Base-by-base conservation (phyloP, 2,113 vertebrate species). In the Potamarius usumacintae region DNA sequence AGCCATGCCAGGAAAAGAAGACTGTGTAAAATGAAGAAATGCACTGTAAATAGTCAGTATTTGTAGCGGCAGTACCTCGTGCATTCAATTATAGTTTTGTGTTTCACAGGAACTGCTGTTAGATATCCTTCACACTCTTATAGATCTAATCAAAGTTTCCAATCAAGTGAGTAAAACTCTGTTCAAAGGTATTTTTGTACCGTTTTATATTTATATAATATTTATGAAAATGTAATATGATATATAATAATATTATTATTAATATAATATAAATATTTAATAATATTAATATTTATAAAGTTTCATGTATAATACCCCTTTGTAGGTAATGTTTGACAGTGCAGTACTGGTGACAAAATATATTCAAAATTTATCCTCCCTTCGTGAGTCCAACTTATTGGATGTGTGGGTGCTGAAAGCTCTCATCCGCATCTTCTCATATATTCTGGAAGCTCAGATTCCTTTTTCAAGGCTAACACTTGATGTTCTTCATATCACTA, bases 141-240 rank as follows among this genome's bases (percentile, higher is more conserved):
- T 55, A 89, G 91, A 94, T n/a, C 94, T 97, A 63, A 18, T 96
- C 27, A 90, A 78, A 81, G 63, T 95, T 72, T 89, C 93, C 12
- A 88, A 67, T 52, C 95, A 96, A 93, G 97, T 96, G 85, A 85
- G 91, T 80, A 60, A n/a, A 83, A 14, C 11, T 5, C 8, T 20
- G 25, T 69, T 18, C 2, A 27, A 11, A n/a, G 10, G 1, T 30
- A 4, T 52, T 58, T 55, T 50, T 34, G 42, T 42, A 42, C 42
- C 42, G 2, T 42, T 42, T 42, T 42, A 42, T 42, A 42, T 42
- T 42, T 42, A 42, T 42, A 42, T 42, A 42, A 2, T 42, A 42
- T 42, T 42, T 42, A 42, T 42, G 34, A 42, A 42, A 42, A 42
- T 42, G 34, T 42, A 42, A 42, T 42, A 42, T 42, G 2, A 42